A percentile compares a stretch with the other conserved stretches of the same genome.
Conservation (phyloP, 2,797 vertebrate genomes). For the Onychomys torridus region DNA sequence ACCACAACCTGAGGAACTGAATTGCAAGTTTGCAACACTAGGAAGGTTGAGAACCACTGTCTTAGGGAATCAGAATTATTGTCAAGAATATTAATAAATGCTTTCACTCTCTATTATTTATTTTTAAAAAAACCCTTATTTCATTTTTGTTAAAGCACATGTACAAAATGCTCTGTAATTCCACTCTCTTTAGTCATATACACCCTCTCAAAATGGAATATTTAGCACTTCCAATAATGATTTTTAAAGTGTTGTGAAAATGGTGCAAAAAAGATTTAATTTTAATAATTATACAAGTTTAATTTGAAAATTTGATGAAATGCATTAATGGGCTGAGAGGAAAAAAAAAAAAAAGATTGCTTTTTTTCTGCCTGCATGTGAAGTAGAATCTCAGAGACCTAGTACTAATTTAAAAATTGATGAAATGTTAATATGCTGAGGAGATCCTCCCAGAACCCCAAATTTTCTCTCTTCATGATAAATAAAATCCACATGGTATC, state of each 20-base stretch:
- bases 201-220: neutral
- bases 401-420: neutral
- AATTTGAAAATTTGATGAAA: slow-evolving; percentile 3
- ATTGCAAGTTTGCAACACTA: neutral
- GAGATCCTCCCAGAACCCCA: neutral
- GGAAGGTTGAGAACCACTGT: neutral
- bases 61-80: neutral
- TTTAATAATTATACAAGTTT: slow-evolving; percentile 22
- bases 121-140: slow-evolving; percentile 22
- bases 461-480: slow-evolving; percentile 33
- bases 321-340: neutral
- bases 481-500: neutral
- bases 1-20: neutral
- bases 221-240: neutral
- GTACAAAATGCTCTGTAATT: neutral
- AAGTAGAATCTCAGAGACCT: slow-evolving; percentile 4
- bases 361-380: neutral
- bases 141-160: slow-evolving; percentile 7
- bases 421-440: slow-evolving; percentile 6
- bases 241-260: slow-evolving; percentile 40
- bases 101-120: neutral
- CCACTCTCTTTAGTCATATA: neutral
- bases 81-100: neutral
- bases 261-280: neutral
- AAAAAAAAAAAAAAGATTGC: neutral